Percentiles rank a stretch among this genome's conserved stretches.
Conservation (phyloP, 1,140 invertebrate genomes). For the Bradynema listronoti region DNA sequence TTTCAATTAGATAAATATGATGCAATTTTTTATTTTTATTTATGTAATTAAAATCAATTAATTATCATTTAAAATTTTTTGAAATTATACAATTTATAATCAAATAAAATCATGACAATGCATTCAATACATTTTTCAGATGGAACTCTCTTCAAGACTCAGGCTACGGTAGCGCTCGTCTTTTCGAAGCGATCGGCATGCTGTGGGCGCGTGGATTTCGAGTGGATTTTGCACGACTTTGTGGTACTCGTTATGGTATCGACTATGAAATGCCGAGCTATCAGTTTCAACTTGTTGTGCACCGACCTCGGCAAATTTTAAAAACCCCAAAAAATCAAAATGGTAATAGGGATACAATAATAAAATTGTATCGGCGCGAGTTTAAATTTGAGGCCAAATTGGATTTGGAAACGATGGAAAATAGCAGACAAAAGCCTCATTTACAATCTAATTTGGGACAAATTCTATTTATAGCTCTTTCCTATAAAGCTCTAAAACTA, state of each 20-base stretch:
- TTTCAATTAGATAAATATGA: background rate
- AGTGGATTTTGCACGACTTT: slow-evolving; percentile 19
- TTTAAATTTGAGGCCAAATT: too few species aligned
- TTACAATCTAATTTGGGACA: too few species aligned
- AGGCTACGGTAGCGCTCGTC: slow-evolving; percentile 13
- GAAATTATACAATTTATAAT: slow-evolving; percentile 2
- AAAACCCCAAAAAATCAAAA: too few species aligned
- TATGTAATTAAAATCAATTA: background rate
- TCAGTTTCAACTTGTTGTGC: background rate
- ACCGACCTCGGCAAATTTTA: too few species aligned
- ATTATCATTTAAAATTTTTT: background rate
- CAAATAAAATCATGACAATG: background rate
- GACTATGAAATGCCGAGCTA: slow-evolving; percentile 8
- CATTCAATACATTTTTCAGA: slow-evolving; percentile 1
- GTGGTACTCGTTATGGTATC: background rate
- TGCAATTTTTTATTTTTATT: background rate
- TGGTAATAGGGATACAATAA: too few species aligned
- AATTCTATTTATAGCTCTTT: too few species aligned
- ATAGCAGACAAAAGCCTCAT: too few species aligned
- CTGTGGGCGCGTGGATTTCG: slow-evolving; percentile 14
- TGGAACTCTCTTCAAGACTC: slow-evolving; percentile 14
- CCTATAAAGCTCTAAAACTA: too few species aligned
- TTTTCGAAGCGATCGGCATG: slow-evolving; percentile 18
- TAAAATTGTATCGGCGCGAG: too few species aligned
- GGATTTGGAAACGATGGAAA: too few species aligned